Evolutionary conservation across 2,888 invertebrate species (phyloP).

Genomic region (Seira sanloemensis): DNA sequence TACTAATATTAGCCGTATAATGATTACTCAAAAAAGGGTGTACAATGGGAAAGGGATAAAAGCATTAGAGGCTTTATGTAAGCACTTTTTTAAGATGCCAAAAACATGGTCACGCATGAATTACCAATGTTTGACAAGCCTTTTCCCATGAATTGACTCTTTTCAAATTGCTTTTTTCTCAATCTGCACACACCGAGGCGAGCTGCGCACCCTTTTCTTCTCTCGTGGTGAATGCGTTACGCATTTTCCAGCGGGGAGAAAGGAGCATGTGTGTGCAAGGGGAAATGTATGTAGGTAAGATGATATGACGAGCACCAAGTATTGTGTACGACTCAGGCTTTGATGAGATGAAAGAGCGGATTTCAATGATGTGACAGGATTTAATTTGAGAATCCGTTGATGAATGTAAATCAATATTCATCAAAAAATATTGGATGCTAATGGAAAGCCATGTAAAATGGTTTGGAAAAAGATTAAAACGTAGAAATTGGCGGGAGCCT

Average conservation of each 20-base stretch:
- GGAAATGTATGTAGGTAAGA: too few relatives aligned
- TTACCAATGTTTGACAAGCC: constrained; percentile 66
- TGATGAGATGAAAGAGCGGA: too few relatives aligned
- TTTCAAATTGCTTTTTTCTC: constrained; percentile 21
- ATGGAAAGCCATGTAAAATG: too few relatives aligned
- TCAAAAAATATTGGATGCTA: too few relatives aligned
- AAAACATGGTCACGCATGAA: constrained; percentile 63
- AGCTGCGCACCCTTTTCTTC: background rate
- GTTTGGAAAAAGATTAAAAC: too few relatives aligned
- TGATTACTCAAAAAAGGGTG: background rate
- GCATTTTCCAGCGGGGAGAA: background rate
- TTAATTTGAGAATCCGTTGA: too few relatives aligned
- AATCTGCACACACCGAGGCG: background rate
- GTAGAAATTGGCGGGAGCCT: too few relatives aligned
- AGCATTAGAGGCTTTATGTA: constrained; percentile 24
- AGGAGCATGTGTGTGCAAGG: too few relatives aligned
- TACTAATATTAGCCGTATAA: constrained; percentile 4
- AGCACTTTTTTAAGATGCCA: constrained; percentile 15
- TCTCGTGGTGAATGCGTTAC: background rate
- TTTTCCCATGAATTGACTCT: constrained; percentile 41
- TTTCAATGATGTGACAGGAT: too few relatives aligned
- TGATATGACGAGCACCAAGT: too few relatives aligned
- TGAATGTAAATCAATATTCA: too few relatives aligned
- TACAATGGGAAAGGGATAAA: background rate
- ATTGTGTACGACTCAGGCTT: too few relatives aligned